phyloP scores from a whole-genome alignment of 1,140 invertebrate species.

The Schlechtendalia chinensis region DNA sequence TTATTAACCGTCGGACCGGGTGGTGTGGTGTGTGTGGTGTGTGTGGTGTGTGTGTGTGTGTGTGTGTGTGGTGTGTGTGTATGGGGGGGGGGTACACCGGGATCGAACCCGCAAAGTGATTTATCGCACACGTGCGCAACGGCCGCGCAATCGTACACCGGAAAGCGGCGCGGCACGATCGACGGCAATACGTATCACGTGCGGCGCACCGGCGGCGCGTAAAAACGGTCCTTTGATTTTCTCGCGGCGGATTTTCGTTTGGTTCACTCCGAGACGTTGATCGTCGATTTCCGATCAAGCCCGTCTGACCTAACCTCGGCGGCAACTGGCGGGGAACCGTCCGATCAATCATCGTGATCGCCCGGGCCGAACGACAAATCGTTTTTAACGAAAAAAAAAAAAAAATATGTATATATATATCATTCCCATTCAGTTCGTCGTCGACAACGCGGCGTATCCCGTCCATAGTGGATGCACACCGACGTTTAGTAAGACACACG shows the following conservation, averaged over 20 bases:
- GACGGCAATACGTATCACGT: too few species aligned
- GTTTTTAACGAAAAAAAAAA: slow-evolving; percentile 45
- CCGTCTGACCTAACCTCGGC: slow-evolving; percentile 16
- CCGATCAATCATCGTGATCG: slow-evolving; percentile 48
- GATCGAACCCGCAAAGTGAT: slow-evolving; percentile 34
- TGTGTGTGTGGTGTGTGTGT: too few species aligned
- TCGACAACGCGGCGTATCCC: too few species aligned
- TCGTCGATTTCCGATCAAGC: slow-evolving; percentile 47
- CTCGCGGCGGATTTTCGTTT: too few species aligned
- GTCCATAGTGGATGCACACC: too few species aligned
- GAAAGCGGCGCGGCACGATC: not conserved
- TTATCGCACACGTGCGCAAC: slow-evolving; percentile 6
- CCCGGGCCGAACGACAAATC: slow-evolving; percentile 48
- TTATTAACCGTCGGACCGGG: not conserved
- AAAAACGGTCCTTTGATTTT: too few species aligned
- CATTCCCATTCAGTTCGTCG: slow-evolving; percentile 35
- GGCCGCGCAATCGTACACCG: slow-evolving; percentile 11
- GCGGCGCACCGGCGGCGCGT: not conserved
- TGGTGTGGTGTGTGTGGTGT: too few species aligned
- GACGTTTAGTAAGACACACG: too few species aligned
- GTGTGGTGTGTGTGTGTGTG: too few species aligned
- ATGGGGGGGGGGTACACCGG: too few species aligned
- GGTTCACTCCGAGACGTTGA: slow-evolving; percentile 21
- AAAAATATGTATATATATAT: not conserved
- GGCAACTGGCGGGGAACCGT: not conserved